Conservation (phyloP, 1,140 invertebrate genomes). For the Ostrea edulis region DNA sequence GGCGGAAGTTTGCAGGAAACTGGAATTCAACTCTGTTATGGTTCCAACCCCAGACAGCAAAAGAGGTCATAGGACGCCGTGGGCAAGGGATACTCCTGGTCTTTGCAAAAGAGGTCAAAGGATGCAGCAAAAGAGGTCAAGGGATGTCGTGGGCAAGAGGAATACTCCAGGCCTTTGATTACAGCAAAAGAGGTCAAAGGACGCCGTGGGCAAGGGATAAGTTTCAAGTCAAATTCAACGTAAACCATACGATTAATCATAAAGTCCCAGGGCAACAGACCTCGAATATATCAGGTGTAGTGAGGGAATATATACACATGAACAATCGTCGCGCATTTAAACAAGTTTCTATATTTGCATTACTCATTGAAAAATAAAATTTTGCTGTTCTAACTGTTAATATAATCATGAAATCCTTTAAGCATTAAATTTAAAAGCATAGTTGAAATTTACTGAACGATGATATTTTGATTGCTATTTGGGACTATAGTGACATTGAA, state of each 20-base stretch:
- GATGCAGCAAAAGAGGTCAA: neutral
- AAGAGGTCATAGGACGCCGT: constrained; percentile 20
- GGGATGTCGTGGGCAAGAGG: no score
- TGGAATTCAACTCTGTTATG: no score
- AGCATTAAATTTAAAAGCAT: neutral
- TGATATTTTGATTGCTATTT: neutral
- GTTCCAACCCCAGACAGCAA: neutral
- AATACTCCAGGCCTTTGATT: no score
- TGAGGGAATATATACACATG: neutral
- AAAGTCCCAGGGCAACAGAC: constrained; percentile 35
- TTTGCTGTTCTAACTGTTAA: neutral
- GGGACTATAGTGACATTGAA: neutral
- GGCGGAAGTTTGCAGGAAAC: no score
- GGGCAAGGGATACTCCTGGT: neutral
- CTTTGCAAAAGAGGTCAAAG: no score
- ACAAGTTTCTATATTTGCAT: neutral
- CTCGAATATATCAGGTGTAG: neutral
- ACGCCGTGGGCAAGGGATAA: constrained; percentile 25
- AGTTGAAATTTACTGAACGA: neutral
- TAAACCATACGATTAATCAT: constrained; percentile 37
- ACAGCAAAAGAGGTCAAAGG: constrained; percentile 2
- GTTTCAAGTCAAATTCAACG: constrained; percentile 32
- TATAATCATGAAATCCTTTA: neutral
- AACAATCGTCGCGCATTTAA: neutral
- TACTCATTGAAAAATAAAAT: neutral